phyloP scores from a whole-genome alignment of 92 coral and sea anemone genomes.

The Micromussa lordhowensis region DNA sequence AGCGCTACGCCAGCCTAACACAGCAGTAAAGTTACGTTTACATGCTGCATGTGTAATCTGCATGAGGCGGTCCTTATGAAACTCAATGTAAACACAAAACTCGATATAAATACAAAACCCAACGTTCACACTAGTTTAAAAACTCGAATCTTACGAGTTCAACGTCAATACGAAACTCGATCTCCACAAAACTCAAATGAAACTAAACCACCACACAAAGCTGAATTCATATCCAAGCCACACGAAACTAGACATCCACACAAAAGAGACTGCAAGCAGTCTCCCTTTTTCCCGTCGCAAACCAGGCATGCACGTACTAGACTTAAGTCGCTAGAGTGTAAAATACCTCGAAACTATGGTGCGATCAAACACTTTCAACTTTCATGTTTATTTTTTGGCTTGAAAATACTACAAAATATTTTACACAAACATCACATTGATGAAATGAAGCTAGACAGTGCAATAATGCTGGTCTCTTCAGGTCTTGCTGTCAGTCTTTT shows the following conservation, averaged over 20 bases:
- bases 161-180: not conserved
- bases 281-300: not conserved
- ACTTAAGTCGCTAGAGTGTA: too few species aligned
- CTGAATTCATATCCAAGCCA: too few species aligned
- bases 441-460: not conserved
- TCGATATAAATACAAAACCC: not conserved
- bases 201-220: too few species aligned
- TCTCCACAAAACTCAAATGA: not conserved
- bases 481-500: not conserved
- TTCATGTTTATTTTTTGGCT: not conserved
- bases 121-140: not conserved
- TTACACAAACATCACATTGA: slow-evolving; percentile 4
- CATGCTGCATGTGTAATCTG: too few species aligned
- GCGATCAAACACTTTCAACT: not conserved
- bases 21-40: too few species aligned
- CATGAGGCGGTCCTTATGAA: not conserved
- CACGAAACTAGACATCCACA: not conserved
- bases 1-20: too few species aligned
- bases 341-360: not conserved
- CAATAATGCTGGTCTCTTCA: not conserved
- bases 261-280: not conserved
- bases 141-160: too few species aligned
- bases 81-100: not conserved
- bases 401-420: slow-evolving; percentile 19
- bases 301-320: too few species aligned